Conservation (phyloP, 64 coral and sea anemone species). For the Anthopleura sola region DNA sequence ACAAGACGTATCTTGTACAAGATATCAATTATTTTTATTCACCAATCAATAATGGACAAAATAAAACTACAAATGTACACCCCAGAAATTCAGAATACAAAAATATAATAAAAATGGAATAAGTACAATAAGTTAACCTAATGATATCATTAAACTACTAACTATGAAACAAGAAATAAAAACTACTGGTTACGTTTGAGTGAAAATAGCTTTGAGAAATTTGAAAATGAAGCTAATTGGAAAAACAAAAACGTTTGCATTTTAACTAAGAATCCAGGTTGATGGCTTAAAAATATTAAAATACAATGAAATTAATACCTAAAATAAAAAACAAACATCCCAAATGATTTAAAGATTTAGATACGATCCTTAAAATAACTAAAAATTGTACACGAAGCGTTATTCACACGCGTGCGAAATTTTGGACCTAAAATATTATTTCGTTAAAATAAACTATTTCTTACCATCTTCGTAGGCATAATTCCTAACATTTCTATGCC, state of each 20-base stretch:
- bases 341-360: not conserved
- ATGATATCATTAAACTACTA: no score
- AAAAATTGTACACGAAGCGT: not conserved
- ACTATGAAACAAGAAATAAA: no score
- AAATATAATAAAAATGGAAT: no score
- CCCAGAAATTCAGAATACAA: no score
- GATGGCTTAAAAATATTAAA: not conserved
- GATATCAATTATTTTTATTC: no score
- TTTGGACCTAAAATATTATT: not conserved
- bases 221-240: not conserved
- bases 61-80: no score
- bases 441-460: not conserved
- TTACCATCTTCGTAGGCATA: slow-evolving; percentile 96
- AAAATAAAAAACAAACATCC: not conserved
- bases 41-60: no score
- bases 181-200: not conserved
- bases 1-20: no score
- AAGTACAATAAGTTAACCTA: no score
- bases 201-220: not conserved
- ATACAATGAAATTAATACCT: not conserved
- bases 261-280: not conserved
- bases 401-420: not conserved
- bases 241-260: not conserved
- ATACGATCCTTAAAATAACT: not conserved
- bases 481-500: slow-evolving; percentile 89